Conservation (phyloP, 2,888 invertebrate genomes). For the Maniola hyperantus region DNA sequence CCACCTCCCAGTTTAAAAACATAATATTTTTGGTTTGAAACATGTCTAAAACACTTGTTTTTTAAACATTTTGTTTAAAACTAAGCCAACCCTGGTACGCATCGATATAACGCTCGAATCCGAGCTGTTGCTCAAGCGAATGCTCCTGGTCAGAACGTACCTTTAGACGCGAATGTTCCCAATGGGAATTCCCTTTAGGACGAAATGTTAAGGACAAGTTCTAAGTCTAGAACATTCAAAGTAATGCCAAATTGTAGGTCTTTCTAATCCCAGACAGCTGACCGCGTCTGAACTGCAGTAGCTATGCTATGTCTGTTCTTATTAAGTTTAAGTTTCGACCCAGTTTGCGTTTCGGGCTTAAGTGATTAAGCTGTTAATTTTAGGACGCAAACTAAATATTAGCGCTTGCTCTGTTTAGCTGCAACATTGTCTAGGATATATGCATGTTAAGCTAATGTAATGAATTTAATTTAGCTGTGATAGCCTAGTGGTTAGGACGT, state of each 20-base stretch:
- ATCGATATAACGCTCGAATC: too few relatives aligned
- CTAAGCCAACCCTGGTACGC: too few relatives aligned
- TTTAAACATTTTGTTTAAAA: too few relatives aligned
- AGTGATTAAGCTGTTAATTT: slow-evolving; percentile 38
- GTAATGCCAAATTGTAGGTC: not conserved
- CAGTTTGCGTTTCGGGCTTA: slow-evolving; percentile 37
- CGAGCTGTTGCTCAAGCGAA: too few relatives aligned
- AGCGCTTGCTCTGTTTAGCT: slow-evolving; percentile 27
- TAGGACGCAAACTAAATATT: slow-evolving; percentile 39
- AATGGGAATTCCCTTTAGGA: too few relatives aligned
- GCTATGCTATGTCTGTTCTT: slow-evolving; percentile 31
- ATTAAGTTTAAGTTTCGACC: slow-evolving; percentile 36
- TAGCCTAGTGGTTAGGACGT: too few relatives aligned
- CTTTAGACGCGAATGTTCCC: too few relatives aligned
- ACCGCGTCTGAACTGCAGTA: slow-evolving; percentile 20
- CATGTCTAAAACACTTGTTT: too few relatives aligned
- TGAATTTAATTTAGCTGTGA: not conserved
- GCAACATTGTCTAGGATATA: slow-evolving; percentile 2
- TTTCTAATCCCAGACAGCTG: slow-evolving; percentile 9
- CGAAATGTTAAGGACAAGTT: too few relatives aligned
- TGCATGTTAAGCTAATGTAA: slow-evolving; percentile 4
- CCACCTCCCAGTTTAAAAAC: too few relatives aligned
- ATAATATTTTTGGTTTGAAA: too few relatives aligned
- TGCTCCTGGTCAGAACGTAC: too few relatives aligned
- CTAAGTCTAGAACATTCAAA: not conserved